These are phyloP conservation scores for Caenorhabditis elegans DNA, from an alignment of 1,140 invertebrate species.

Conservation along the genomic window WBcel235 BX284606.5:5731001-5731500, in stretches of 20 bases:
- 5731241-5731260: not conserved
- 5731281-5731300: no score
- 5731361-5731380: no score
- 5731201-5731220: not conserved
- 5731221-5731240: not conserved
- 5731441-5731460: no score
- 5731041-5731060: conserved; percentile 9
- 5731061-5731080: not conserved
- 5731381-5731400: no score
- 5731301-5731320: no score
- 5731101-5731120: conserved; percentile 26
- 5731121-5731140: conserved; percentile 8
- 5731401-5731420: no score
- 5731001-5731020: conserved; percentile 30
- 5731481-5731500: no score
- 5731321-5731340: no score
- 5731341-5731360: no score
- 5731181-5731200: not conserved
- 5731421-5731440: no score
- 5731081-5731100: not conserved
- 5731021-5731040: conserved; percentile 29
- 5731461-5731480: no score
- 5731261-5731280: no score
- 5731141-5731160: not conserved
- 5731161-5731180: conserved; percentile 6